Evolutionary conservation across 2,797 vertebrate species (phyloP).

Genomic region (Lacerta bilineata): DNA sequence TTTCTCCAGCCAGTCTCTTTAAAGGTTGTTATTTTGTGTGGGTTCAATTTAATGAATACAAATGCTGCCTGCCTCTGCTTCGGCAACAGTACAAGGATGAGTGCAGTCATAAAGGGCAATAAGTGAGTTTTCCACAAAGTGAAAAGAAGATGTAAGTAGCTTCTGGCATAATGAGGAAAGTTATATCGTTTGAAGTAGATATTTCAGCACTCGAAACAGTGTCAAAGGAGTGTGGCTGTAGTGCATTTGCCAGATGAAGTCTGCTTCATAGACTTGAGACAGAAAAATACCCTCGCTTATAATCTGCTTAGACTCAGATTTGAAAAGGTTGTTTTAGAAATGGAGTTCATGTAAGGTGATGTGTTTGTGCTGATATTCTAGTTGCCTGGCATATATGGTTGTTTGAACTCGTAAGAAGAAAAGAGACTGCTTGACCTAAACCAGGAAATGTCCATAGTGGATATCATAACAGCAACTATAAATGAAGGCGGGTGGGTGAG

Average conservation of each 20-base stretch:
- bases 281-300: conserved; percentile 13
- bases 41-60: not conserved
- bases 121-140: not conserved
- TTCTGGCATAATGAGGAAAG: conserved; percentile 20
- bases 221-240: conserved; percentile 10
- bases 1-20: not conserved
- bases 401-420: conserved; percentile 24
- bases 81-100: not conserved
- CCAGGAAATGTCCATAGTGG: conserved; percentile 9
- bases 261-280: conserved; percentile 7
- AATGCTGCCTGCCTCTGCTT: not conserved
- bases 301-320: conserved; percentile 25
- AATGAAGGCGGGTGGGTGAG: no score
- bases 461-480: not conserved
- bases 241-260: not conserved
- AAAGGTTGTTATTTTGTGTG: not conserved
- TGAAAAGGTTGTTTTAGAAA: conserved; percentile 44
- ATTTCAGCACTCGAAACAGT: not conserved
- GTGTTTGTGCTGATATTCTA: conserved; percentile 37
- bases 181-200: not conserved
- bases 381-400: conserved; percentile 14
- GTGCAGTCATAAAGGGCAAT: not conserved
- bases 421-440: conserved; percentile 19
- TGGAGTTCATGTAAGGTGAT: conserved; percentile 21
- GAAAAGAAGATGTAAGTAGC: not conserved